Evolutionary conservation across 2,113 vertebrate genomes (phyloP), one percentile per base, ranked within the genome.

Genomic region (Lophotis ruficrista): DNA sequence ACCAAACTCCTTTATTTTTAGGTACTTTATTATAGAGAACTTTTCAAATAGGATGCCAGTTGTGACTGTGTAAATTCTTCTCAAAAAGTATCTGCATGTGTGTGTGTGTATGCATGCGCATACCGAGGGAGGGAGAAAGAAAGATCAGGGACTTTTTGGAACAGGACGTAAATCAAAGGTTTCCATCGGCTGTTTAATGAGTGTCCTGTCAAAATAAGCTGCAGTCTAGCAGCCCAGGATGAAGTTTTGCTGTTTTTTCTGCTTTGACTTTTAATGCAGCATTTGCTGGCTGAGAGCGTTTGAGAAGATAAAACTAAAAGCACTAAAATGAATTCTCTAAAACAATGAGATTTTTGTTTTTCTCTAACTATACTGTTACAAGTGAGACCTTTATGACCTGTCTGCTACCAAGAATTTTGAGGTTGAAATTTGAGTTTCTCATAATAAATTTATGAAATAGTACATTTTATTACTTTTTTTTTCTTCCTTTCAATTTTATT

Each of bases 301-400:
- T 1, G 13, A 84, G 66, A 56, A 90, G 93, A 72, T 66, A 51
- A 85, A 93, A 48, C 50, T 91, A 81, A 95, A 93, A 96, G 10
- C 50, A 75, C 61, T 86, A 69, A 79, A 96, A 81, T 50, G 51
- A 76, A 47, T 35, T 78, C 54, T 89, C 51, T 93, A 38, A 87
- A 97, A 87, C 69, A 43, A n/a, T 73, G 81, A 83, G 38, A 21
- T 6, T 80, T 91, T 90, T 91, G 54, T 92, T 96, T 94, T 92
- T 83, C 69, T 92, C 24, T 87, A 76, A 75, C 57, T 80, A 1
- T 37, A 23, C 70, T 58, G 51, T 79, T 92, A 12, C 16, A 24
- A 64, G 19, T 0, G 9, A 60, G 80, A 47, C 79, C 31, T 86
- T 92, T 70, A 70, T 76, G 65, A 77, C 72, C 33, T 83, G 24